A percentile compares a stretch with the other conserved stretches of the same genome.
Evolutionary conservation across 2,113 vertebrate genomes (phyloP).

Genomic region (Gambusia affinis): DNA sequence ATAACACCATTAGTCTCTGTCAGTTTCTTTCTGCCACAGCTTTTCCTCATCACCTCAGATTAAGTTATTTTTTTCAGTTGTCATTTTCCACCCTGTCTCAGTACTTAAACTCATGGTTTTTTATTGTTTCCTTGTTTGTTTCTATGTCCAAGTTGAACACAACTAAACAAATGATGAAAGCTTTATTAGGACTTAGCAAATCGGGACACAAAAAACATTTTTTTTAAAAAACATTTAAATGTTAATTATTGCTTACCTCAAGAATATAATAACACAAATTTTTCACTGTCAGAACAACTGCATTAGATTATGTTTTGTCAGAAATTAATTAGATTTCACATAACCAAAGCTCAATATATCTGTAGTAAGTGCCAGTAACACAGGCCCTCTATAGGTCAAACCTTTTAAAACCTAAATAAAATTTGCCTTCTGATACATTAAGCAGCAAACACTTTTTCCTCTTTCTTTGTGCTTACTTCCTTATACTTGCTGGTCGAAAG

Average conservation of each 20-base stretch:
- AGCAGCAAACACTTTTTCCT: constrained; percentile 16
- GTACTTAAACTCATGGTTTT: no score
- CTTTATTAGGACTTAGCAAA: not conserved
- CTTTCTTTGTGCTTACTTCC: constrained; percentile 88
- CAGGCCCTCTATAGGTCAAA: not conserved
- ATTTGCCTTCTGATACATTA: not conserved
- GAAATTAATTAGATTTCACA: not conserved
- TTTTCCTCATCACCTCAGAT: no score
- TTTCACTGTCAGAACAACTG: not conserved
- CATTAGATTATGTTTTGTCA: not conserved
- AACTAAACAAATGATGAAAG: no score
- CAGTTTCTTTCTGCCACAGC: no score
- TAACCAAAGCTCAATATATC: not conserved
- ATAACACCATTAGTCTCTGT: no score
- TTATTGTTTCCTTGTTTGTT: no score
- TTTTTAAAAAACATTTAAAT: no score
- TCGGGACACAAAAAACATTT: not conserved
- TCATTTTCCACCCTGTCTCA: no score
- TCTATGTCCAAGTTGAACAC: no score
- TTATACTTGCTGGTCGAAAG: constrained; percentile 88
- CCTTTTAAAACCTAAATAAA: not conserved
- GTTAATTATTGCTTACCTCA: not conserved
- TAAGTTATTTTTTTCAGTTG: no score
- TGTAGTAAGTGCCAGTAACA: not conserved
- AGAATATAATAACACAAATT: not conserved